A percentile compares a stretch with the other conserved stretches of the same genome.
phyloP scores from a whole-genome alignment of 2,797 vertebrate genomes.

The Antrozous pallidus region DNA sequence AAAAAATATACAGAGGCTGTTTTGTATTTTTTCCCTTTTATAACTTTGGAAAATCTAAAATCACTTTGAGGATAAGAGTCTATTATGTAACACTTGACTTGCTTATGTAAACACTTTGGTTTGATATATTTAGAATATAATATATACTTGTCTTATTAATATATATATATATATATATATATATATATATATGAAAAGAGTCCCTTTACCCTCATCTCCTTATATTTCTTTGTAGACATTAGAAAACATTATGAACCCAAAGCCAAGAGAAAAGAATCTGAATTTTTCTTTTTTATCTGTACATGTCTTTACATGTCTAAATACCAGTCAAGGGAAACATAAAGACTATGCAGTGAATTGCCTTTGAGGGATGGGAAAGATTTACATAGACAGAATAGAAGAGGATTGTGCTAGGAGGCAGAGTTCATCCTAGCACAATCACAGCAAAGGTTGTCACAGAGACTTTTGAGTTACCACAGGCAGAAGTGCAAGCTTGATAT shows the following conservation, averaged over 20 bases:
- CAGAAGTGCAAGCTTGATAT: neutral
- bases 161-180: neutral
- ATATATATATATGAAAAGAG: neutral
- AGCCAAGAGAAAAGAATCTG: neutral
- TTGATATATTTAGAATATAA: neutral
- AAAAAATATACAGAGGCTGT: neutral
- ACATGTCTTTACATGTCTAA: neutral
- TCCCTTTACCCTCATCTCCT: neutral
- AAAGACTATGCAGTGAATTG: neutral
- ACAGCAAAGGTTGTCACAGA: neutral
- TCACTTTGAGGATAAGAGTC: neutral
- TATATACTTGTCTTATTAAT: neutral
- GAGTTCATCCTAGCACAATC: neutral
- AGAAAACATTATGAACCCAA: neutral
- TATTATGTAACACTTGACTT: neutral
- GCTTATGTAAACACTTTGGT: neutral
- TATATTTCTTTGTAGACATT: neutral
- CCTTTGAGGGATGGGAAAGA: neutral
- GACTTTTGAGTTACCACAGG: neutral
- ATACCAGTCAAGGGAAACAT: neutral
- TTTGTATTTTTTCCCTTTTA: neutral
- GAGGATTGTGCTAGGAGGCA: too few species aligned
- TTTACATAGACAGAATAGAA: neutral
- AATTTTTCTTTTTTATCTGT: neutral
- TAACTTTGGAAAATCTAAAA: slow-evolving; percentile 1